phyloP scores from a whole-genome alignment of 2,797 vertebrate genomes.

The Chrysocyon brachyurus region DNA sequence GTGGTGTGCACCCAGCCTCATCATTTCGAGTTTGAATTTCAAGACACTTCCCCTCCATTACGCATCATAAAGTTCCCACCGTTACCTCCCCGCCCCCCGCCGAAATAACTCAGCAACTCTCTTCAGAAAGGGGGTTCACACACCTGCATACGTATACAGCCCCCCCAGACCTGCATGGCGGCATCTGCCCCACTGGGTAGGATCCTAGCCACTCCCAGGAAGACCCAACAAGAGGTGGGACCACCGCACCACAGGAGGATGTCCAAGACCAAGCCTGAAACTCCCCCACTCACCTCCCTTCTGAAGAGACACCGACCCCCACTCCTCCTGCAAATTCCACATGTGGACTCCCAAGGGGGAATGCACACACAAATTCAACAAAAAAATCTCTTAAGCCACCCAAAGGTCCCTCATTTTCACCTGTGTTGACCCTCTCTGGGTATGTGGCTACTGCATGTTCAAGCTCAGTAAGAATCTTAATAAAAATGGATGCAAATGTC shows the following conservation, averaged over 20 bases:
- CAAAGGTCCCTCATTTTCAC: neutral
- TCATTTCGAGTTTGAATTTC: constrained; percentile 86
- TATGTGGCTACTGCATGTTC: neutral
- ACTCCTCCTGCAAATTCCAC: neutral
- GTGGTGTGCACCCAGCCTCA: constrained; percentile 87
- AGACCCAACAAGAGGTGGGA: neutral
- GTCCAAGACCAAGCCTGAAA: neutral
- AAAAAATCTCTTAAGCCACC: neutral
- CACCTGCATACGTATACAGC: neutral
- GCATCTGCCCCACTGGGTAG: no score
- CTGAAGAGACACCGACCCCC: neutral
- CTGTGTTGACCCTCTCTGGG: neutral
- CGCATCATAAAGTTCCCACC: neutral
- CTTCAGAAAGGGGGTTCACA: neutral
- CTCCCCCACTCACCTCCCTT: neutral
- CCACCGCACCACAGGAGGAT: neutral
- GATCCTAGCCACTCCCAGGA: neutral
- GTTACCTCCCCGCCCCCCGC: neutral
- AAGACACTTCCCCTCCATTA: constrained; percentile 55
- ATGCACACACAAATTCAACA: neutral
- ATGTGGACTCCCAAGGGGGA: neutral
- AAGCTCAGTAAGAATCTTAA: constrained; percentile 60
- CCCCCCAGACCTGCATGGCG: neutral
- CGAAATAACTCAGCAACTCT: neutral
- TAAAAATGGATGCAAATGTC: neutral